Evolutionary conservation across 2,797 vertebrate species (phyloP), one percentile per base, ranked within the genome.

Genomic region (Schizothorax lantsangensis): DNA sequence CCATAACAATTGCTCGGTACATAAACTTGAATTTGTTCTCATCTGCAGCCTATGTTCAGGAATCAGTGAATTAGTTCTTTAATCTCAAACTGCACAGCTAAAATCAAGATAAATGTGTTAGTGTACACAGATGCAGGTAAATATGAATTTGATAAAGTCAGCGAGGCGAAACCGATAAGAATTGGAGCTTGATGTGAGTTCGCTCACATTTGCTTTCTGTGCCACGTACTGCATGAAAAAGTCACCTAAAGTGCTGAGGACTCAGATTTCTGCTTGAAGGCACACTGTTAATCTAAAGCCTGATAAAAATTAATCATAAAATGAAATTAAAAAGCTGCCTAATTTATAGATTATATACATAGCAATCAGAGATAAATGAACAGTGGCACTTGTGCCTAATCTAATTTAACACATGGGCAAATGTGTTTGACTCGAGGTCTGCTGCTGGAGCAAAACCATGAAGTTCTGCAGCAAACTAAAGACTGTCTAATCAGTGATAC

Each of bases 291-390:
- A 91, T 92, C 90, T 87, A 89, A 88, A 59, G 57, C 81, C 89
- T 92, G 90, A 91, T 91, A 89, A 91, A 89, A 91, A 90, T 90
- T 86, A 90, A 91, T 93, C 91, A 92, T 91, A 92, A 92, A 91
- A 89, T 88, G 57, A 90, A 93, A 91, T 92, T 90, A 92, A 90
- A 91, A 92, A 89, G 86, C 88, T 89, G 89, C 59, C 79, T 89
- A 91, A 92, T 91, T 89, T 91, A 88, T 91, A 88, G 85, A 91
- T 91, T 91, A 89, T 91, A 90, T 91, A 89, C 91, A 89, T 88
- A 92, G 87, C 90, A 72, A 89, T 91, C 88, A 88, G 47, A 43
- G 88, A 91, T 80, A 90, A 91, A 91, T 92, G 91, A 91, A 93
- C 90, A 89, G 73, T 79, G 64, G 88, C 83, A 71, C 89, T 91